These are phyloP conservation scores for Hyalella azteca DNA, from an alignment of 2,888 invertebrate species.

Conservation along the genomic window DNA sequence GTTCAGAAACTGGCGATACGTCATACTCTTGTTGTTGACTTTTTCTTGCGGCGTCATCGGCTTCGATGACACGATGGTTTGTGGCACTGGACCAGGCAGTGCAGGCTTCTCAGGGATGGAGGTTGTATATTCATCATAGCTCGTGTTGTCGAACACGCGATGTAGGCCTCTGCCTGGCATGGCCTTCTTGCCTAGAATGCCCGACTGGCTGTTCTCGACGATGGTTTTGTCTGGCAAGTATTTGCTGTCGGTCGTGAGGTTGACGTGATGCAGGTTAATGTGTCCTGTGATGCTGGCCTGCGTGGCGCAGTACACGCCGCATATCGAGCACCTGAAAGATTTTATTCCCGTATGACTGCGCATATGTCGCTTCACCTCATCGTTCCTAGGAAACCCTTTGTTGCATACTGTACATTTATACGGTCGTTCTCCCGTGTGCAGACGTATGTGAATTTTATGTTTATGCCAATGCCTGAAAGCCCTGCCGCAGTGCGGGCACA, in stretches of 20 bases:
- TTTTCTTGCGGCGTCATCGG: constrained; percentile 29
- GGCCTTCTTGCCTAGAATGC: constrained; percentile 55
- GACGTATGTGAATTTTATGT: constrained; percentile 57
- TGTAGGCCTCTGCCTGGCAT: constrained; percentile 49
- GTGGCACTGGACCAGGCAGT: not conserved
- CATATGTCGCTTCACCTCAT: constrained; percentile 58
- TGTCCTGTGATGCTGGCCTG: constrained; percentile 57
- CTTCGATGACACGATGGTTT: constrained; percentile 31
- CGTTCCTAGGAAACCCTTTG: constrained; percentile 58
- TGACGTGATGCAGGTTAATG: constrained; percentile 55
- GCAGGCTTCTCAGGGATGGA: not conserved
- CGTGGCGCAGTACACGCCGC: constrained; percentile 58
- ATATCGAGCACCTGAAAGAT: constrained; percentile 57
- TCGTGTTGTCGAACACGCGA: constrained; percentile 26
- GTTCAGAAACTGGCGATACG: constrained; percentile 37
- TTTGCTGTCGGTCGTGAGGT: constrained; percentile 43
- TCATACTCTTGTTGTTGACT: constrained; percentile 39
- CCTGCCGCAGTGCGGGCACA: constrained; percentile 57
- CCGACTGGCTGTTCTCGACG: constrained; percentile 53
- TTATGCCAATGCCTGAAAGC: constrained; percentile 59
- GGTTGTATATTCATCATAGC: not conserved
- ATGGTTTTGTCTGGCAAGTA: constrained; percentile 55
- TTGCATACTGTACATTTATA: constrained; percentile 57
- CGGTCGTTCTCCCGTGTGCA: constrained; percentile 58
- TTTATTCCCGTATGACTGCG: constrained; percentile 57